Evolutionary conservation across 2,113 vertebrate species (phyloP), one percentile per base, ranked within the genome.

Genomic region (Galbula dea): DNA sequence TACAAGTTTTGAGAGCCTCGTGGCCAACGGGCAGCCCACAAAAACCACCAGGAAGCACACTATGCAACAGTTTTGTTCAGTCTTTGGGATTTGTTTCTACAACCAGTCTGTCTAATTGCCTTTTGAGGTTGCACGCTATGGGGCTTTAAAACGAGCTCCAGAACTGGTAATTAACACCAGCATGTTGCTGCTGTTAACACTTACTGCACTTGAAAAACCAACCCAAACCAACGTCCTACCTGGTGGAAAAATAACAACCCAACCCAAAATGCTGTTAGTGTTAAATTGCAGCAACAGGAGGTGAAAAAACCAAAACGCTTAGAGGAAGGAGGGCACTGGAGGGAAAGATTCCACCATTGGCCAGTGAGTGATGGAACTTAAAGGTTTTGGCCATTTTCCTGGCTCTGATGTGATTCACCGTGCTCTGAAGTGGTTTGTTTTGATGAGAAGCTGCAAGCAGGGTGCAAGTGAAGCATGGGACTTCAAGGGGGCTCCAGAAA

Each of bases 71-170:
- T 29, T 32, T 18, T 21, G 62, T 48, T 34, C 32, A 39, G 58
- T 39, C 68, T 88, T 72, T 4, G 43, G 49, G 79, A 48, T 67
- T 36, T 63, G 66, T 11, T 67, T 75, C 62, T 29, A 6, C 10
- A 61, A 68, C 79, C 65, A 14, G 26, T 14, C 62, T 24, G 71
- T 34, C 4, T 46, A 55, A 30, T 8, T 51, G 62, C 45, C 52
- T 57, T 37, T 16, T 21, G 73, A 73, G 52, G 78, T 37, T 83
- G 45, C 0, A 0, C 3, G 0, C 57, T 3, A 3, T 0, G 8
- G 66, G 13, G 76, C 75, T 72, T 65, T 6, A 73, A 57, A 90
- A 36, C 30, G 32, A 73, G 54, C 67, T 61, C 26, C 15, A 24
- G 23, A 73, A 63, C 58, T 14, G 49, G 45, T 34, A 86, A 82